Conservation (phyloP, 2,888 invertebrate genomes). For the Caenorhabditis macrosperma region DNA sequence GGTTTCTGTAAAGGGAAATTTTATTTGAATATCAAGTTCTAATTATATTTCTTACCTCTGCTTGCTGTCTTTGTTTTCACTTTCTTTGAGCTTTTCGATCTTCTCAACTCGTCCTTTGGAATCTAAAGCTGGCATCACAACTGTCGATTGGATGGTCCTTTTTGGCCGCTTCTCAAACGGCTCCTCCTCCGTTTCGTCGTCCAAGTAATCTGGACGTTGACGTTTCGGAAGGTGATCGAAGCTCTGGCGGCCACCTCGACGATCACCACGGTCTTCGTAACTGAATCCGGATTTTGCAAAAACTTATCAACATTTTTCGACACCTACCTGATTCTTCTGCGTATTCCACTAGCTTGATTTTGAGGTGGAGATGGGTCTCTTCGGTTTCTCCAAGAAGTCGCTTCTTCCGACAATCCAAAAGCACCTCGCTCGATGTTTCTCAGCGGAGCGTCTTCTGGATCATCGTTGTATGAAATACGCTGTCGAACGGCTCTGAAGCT, state of each 20-base stretch:
- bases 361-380: conserved; percentile 8
- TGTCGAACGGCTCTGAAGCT: conserved; percentile 31
- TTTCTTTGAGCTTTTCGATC: conserved; percentile 86
- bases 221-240: conserved; percentile 49
- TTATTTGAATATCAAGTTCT: background rate
- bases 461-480: conserved; percentile 49
- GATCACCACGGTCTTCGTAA: conserved; percentile 33
- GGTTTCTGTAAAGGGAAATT: conserved; percentile 85
- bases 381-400: conserved; percentile 8
- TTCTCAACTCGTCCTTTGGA: conserved; percentile 89
- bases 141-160: conserved; percentile 64
- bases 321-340: conserved; percentile 18
- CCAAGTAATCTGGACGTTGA: conserved; percentile 40
- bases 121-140: conserved; percentile 83
- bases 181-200: conserved; percentile 49
- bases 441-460: conserved; percentile 31
- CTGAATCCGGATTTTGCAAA: conserved; percentile 11
- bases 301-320: background rate
- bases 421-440: conserved; percentile 33
- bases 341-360: conserved; percentile 2
- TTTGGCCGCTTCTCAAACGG: conserved; percentile 43
- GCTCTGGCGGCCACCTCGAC: conserved; percentile 29
- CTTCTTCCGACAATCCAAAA: conserved; percentile 43
- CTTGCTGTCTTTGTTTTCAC: conserved; percentile 72
- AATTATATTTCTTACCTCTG: conserved; percentile 63